These are phyloP conservation scores for Rattus rattus DNA, from an alignment of 2,113 vertebrate genomes.

Conservation along the genomic window DNA sequence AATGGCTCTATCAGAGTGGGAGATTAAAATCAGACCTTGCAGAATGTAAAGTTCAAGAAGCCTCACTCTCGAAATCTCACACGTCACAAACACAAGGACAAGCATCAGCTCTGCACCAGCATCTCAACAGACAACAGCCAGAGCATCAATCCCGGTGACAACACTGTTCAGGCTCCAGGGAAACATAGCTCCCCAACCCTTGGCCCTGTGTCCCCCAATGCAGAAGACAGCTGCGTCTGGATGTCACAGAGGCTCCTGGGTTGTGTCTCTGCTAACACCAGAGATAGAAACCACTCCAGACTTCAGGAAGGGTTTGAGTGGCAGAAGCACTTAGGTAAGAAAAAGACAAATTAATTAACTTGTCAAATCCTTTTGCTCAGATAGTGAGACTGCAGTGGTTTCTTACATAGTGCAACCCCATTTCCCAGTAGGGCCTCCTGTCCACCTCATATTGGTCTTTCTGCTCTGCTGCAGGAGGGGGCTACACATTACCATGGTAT, in stretches of 20 bases:
- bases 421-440: not conserved
- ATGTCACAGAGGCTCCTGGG: conserved; percentile 14
- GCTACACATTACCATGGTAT: not conserved
- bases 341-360: conserved; percentile 71
- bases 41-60: not conserved
- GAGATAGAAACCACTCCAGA: conserved; percentile 53
- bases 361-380: conserved; percentile 68
- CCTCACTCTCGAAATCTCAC: not conserved
- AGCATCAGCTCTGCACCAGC: not conserved
- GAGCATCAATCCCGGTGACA: too few relatives aligned
- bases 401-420: not conserved
- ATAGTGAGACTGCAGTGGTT: not conserved
- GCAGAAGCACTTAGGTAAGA: conserved; percentile 57
- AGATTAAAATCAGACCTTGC: not conserved
- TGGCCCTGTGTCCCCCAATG: not conserved
- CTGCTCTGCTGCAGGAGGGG: not conserved
- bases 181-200: not conserved
- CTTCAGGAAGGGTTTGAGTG: conserved; percentile 39
- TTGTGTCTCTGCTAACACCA: not conserved
- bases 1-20: not conserved
- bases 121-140: not conserved
- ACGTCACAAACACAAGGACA: not conserved
- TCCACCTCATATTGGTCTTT: not conserved
- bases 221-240: not conserved
- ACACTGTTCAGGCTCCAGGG: not conserved